A percentile compares a stretch with the other conserved stretches of the same genome.
phyloP scores from a whole-genome alignment of 2,888 invertebrate species.

The Deladenus siricidicola region DNA sequence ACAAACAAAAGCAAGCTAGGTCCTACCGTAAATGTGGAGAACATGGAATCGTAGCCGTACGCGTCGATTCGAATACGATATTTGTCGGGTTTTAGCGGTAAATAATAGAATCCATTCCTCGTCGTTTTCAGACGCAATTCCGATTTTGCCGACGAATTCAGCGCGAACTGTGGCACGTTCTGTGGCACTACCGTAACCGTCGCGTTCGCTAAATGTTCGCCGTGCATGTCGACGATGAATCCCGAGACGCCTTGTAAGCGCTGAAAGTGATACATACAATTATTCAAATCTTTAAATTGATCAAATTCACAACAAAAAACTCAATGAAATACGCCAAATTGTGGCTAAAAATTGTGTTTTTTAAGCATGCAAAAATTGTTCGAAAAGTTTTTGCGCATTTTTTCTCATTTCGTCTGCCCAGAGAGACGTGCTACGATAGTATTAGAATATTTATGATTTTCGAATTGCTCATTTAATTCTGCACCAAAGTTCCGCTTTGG shows the following conservation, averaged over 20 bases:
- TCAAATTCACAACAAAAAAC: background rate
- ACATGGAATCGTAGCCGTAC: slow-evolving; percentile 11
- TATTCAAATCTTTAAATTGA: background rate
- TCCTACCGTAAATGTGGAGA: slow-evolving; percentile 11
- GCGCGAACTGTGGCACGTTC: background rate
- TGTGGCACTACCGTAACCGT: slow-evolving; percentile 17
- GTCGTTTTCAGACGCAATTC: slow-evolving; percentile 8
- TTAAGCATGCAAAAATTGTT: no score
- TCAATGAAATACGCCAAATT: no score
- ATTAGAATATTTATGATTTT: no score
- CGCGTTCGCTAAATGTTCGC: slow-evolving; percentile 13
- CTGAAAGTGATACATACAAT: slow-evolving; percentile 11
- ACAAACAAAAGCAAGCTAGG: background rate
- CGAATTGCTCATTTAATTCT: no score
- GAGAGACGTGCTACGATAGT: no score
- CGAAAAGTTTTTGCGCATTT: no score
- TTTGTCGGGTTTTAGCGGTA: slow-evolving; percentile 24
- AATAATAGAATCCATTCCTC: slow-evolving; percentile 24
- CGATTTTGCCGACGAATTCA: background rate
- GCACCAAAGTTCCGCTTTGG: no score
- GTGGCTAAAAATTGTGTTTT: no score
- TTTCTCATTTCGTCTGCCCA: no score
- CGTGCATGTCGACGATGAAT: slow-evolving; percentile 12
- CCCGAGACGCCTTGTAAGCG: slow-evolving; percentile 32
- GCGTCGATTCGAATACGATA: slow-evolving; percentile 11